phyloP scores from a whole-genome alignment of 1,140 invertebrate species.

The Diachasmimorpha longicaudata region DNA sequence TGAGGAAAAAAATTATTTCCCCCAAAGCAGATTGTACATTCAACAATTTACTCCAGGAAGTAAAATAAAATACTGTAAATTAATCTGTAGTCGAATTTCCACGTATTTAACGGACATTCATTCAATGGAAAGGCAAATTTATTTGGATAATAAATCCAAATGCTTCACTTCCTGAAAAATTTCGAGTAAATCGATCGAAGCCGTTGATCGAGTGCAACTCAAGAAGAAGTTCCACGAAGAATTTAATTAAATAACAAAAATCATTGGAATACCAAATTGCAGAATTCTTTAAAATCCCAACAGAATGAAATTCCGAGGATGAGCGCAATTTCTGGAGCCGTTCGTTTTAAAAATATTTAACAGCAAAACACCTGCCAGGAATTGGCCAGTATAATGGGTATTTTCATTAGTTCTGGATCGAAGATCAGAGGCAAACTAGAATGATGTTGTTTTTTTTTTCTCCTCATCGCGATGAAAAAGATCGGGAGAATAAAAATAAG shows the following conservation, averaged over 20 bases:
- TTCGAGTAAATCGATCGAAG: no score
- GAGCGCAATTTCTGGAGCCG: neutral
- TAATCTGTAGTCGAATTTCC: no score
- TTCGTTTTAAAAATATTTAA: neutral
- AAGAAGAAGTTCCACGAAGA: neutral
- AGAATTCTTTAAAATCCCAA: neutral
- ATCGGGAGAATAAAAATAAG: neutral
- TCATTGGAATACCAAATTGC: neutral
- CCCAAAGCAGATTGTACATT: no score
- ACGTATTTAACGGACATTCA: no score
- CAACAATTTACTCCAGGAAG: no score
- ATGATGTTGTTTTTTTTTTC: neutral
- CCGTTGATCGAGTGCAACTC: no score
- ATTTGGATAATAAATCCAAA: no score
- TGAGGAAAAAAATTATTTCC: no score
- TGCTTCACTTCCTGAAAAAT: no score
- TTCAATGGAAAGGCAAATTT: no score
- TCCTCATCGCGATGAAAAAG: neutral
- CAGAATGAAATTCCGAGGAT: neutral
- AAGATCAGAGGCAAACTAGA: slow-evolving; percentile 6
- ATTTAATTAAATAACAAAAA: neutral
- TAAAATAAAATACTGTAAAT: no score
- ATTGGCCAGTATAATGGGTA: slow-evolving; percentile 5
- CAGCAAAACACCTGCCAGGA: neutral
- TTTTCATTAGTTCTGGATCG: slow-evolving; percentile 13